Percentiles rank a stretch among this genome's conserved stretches.
Conservation (phyloP, 2,797 vertebrate genomes). For the Gobio occitaniae region DNA sequence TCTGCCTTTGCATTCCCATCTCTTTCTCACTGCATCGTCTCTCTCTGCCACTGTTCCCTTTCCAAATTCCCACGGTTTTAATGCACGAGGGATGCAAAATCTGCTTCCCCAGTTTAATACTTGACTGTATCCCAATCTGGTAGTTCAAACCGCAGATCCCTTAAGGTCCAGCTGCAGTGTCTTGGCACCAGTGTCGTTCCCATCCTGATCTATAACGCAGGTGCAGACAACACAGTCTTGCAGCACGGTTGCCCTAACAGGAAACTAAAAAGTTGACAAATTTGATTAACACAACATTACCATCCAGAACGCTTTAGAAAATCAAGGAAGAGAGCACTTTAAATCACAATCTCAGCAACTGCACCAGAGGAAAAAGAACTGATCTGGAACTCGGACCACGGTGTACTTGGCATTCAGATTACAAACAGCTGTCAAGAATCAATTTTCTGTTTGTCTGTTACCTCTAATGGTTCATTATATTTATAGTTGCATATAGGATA, state of each 20-base stretch:
- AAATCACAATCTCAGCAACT: slow-evolving; percentile 24
- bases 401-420: slow-evolving; percentile 28
- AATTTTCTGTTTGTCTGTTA: slow-evolving; percentile 26
- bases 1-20: neutral
- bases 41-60: neutral
- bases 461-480: slow-evolving; percentile 11
- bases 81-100: slow-evolving; percentile 35
- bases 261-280: slow-evolving; percentile 21
- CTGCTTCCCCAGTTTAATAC: slow-evolving; percentile 27
- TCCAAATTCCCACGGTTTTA: slow-evolving; percentile 34
- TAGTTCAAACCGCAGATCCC: slow-evolving; percentile 48
- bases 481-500: neutral
- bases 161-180: slow-evolving; percentile 34
- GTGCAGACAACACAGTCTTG: neutral
- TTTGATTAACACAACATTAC: slow-evolving; percentile 10
- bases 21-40: neutral
- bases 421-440: slow-evolving; percentile 43
- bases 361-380: neutral
- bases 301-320: neutral
- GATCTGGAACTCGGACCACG: neutral
- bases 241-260: neutral
- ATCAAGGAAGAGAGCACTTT: neutral
- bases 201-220: slow-evolving; percentile 24
- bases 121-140: slow-evolving; percentile 5
- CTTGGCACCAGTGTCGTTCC: slow-evolving; percentile 13